A percentile compares a stretch with the other conserved stretches of the same genome.
These are phyloP conservation scores for Drosophila pectinifera DNA, from an alignment of 1,140 invertebrate genomes.

Conservation along the genomic window DNA sequence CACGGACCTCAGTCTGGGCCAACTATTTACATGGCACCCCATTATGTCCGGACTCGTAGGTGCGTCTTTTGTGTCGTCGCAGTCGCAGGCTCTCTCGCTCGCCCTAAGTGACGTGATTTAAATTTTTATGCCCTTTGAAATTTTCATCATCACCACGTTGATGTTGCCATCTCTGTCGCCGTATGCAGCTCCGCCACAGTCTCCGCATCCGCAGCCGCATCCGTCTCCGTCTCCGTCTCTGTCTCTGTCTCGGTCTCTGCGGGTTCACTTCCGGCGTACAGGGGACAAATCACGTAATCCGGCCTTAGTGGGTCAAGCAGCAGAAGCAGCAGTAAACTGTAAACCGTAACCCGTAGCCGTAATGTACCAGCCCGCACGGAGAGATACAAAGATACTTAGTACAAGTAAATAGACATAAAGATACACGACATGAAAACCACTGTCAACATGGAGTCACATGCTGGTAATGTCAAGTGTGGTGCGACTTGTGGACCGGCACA, in stretches of 20 bases:
- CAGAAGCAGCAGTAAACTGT: conserved; percentile 50
- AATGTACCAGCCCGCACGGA: conserved; percentile 35
- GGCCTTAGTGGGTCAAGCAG: conserved; percentile 65
- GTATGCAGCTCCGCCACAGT: conserved; percentile 2
- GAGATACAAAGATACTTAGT: conserved; percentile 33
- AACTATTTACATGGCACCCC: conserved; percentile 76
- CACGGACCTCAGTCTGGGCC: conserved; percentile 48
- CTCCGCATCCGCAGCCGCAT: conserved; percentile 12
- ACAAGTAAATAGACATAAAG: conserved; percentile 56
- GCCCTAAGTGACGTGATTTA: conserved; percentile 77
- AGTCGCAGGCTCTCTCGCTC: conserved; percentile 4
- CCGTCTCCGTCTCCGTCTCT: conserved; percentile 5
- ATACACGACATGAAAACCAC: conserved; percentile 52
- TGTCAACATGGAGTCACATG: conserved; percentile 36
- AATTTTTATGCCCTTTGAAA: conserved; percentile 77
- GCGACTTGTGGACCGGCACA: conserved; percentile 26
- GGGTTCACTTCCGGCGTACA: conserved; percentile 39
- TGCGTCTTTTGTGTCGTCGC: conserved; percentile 49
- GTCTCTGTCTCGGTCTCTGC: conserved; percentile 27
- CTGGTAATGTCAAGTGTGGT: conserved; percentile 40
- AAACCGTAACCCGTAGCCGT: conserved; percentile 35
- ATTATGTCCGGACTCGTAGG: conserved; percentile 56
- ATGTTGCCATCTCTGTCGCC: conserved; percentile 24
- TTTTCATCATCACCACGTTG: no score
- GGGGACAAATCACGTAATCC: conserved; percentile 76